Conservation (phyloP, 2,113 vertebrate species). For the Carassius carassius region DNA sequence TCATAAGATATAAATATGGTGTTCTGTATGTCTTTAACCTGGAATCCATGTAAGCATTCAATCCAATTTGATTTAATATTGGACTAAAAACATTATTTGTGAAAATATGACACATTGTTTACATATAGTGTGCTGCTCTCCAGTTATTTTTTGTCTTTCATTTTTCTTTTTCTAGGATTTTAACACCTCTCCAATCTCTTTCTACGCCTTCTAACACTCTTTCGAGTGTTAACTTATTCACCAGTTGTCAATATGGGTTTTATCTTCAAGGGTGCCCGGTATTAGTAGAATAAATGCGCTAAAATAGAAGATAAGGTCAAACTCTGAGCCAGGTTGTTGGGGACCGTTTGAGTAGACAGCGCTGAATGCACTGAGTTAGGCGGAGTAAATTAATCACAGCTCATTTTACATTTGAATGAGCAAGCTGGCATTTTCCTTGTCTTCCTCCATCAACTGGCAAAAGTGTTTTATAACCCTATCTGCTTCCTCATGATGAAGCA, state of each 20-base stretch:
- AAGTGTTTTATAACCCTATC: background rate
- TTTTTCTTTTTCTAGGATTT: background rate
- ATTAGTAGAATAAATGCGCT: background rate
- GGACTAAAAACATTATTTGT: background rate
- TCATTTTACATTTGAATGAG: background rate
- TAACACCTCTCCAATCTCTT: background rate
- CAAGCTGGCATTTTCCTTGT: background rate
- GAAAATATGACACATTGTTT: background rate
- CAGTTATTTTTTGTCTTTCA: background rate
- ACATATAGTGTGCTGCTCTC: background rate
- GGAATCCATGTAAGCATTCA: background rate
- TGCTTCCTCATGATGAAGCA: background rate
- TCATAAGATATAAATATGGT: background rate
- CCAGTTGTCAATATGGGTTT: background rate
- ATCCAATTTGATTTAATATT: background rate
- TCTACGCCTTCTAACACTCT: background rate
- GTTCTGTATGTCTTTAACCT: background rate
- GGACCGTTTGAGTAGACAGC: background rate
- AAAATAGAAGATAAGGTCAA: slow-evolving; percentile 1
- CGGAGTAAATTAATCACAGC: slow-evolving; percentile 1
- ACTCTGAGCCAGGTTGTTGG: background rate
- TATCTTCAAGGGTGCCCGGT: background rate
- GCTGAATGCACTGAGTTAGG: background rate
- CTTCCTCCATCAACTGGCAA: background rate
- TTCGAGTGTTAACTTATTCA: background rate